phyloP scores from a whole-genome alignment of 2,888 invertebrate species.

The Pammene aurita region DNA sequence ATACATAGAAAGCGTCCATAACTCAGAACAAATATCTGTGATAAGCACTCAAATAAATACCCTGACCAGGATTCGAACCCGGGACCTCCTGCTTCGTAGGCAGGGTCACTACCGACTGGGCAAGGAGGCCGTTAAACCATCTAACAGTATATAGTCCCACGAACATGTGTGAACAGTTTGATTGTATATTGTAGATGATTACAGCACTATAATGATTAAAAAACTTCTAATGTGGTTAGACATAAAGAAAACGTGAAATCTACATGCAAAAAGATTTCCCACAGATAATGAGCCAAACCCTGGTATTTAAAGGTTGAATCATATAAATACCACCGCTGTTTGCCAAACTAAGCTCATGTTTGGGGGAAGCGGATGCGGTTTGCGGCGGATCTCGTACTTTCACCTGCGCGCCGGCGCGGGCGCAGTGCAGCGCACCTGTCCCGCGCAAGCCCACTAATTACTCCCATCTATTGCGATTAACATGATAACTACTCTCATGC shows the following conservation, averaged over 20 bases:
- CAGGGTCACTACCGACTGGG: no score
- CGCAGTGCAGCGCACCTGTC: constrained; percentile 54
- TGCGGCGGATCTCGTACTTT: constrained; percentile 62
- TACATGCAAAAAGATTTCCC: not conserved
- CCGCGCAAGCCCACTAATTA: constrained; percentile 44
- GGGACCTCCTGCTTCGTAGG: no score
- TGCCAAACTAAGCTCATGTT: constrained; percentile 43
- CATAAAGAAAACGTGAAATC: not conserved
- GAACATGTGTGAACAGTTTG: not conserved
- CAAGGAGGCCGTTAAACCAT: no score
- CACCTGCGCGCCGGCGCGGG: constrained; percentile 57
- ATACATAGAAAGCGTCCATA: no score
- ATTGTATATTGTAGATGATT: not conserved
- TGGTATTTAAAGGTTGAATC: constrained; percentile 2
- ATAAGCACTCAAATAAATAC: no score
- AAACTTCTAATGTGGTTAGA: not conserved
- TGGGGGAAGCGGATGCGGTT: constrained; percentile 67
- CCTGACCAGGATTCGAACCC: no score
- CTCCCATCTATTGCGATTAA: constrained; percentile 21
- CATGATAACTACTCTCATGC: constrained; percentile 3
- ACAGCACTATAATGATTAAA: not conserved
- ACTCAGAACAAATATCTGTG: no score
- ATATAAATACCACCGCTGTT: constrained; percentile 14
- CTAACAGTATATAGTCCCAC: no score
- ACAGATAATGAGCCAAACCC: constrained; percentile 15